A percentile compares a stretch with the other conserved stretches of the same genome.
phyloP scores from a whole-genome alignment of 2,888 invertebrate genomes.

The Synanthedon vespiformis region DNA sequence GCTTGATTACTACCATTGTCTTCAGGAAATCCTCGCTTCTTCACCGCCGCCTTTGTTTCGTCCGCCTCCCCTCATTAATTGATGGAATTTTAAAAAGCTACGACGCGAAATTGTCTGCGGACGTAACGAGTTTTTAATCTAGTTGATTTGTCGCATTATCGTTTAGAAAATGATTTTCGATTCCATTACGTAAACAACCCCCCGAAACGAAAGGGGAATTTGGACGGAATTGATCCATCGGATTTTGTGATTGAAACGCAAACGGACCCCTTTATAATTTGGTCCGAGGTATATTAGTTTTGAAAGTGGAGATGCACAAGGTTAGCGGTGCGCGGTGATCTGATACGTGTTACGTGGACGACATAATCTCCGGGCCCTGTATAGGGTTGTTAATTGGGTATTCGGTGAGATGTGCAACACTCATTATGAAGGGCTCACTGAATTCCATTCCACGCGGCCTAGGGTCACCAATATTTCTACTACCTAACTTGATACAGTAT shows the following conservation, averaged over 20 bases:
- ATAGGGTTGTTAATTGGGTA: slow-evolving; percentile 46
- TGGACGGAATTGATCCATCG: slow-evolving; percentile 16
- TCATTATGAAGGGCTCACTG: slow-evolving; percentile 32
- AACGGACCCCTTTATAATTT: slow-evolving; percentile 35
- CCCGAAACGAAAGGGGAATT: slow-evolving; percentile 16
- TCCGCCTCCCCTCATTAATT: slow-evolving; percentile 20
- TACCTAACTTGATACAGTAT: too few species aligned
- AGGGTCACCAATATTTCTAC: slow-evolving; percentile 1
- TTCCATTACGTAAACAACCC: slow-evolving; percentile 19
- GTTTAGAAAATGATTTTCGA: slow-evolving; percentile 18
- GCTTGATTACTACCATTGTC: slow-evolving; percentile 55
- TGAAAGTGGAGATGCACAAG: slow-evolving; percentile 21
- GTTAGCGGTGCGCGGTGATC: slow-evolving; percentile 29
- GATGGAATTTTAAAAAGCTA: slow-evolving; percentile 2
- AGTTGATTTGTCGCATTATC: neutral
- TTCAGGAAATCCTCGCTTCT: slow-evolving; percentile 42
- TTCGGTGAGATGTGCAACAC: slow-evolving; percentile 32
- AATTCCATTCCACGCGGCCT: slow-evolving; percentile 5
- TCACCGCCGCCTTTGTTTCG: slow-evolving; percentile 39
- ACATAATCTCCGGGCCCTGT: slow-evolving; percentile 41
- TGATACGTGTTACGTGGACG: slow-evolving; percentile 24
- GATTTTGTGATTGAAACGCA: slow-evolving; percentile 39
- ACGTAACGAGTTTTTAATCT: neutral
- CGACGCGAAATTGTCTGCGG: neutral
- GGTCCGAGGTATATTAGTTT: slow-evolving; percentile 18